These are phyloP conservation scores for Meteorus cinctellus DNA, from an alignment of 2,888 invertebrate species.

Conservation along the genomic window DNA sequence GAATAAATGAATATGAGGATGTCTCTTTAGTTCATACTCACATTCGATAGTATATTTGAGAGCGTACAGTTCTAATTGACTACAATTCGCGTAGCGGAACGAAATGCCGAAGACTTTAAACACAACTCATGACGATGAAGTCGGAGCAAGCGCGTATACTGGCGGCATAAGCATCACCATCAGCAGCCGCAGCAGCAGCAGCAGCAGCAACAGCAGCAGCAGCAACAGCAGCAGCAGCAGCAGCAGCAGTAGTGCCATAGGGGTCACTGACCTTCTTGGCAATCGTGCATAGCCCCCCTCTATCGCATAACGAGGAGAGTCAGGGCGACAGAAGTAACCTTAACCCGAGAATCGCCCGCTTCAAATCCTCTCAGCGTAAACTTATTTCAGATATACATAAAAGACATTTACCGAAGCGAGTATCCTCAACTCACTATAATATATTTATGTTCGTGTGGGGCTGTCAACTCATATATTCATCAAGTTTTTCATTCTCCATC, in stretches of 20 bases:
- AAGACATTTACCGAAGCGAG: too few relatives aligned
- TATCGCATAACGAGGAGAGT: constrained; percentile 38
- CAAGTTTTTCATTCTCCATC: too few relatives aligned
- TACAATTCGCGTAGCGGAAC: constrained; percentile 62
- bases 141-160: constrained; percentile 53
- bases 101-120: constrained; percentile 55
- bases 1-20: constrained; percentile 6
- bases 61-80: constrained; percentile 62
- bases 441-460: constrained; percentile 6
- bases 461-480: not conserved
- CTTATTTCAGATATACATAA: not conserved
- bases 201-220: constrained; percentile 39
- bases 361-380: constrained; percentile 43
- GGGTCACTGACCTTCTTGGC: constrained; percentile 46
- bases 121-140: constrained; percentile 51
- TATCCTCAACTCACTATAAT: not conserved
- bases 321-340: constrained; percentile 56
- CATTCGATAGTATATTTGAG: constrained; percentile 59
- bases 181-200: constrained; percentile 19
- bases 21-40: constrained; percentile 24
- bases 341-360: constrained; percentile 59
- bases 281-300: constrained; percentile 37
- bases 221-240: constrained; percentile 36
- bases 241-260: constrained; percentile 36
- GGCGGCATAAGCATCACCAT: constrained; percentile 18